A percentile compares a stretch with the other conserved stretches of the same genome.
phyloP scores from a whole-genome alignment of 2,797 vertebrate species.

The Sebastolobus altivelis region DNA sequence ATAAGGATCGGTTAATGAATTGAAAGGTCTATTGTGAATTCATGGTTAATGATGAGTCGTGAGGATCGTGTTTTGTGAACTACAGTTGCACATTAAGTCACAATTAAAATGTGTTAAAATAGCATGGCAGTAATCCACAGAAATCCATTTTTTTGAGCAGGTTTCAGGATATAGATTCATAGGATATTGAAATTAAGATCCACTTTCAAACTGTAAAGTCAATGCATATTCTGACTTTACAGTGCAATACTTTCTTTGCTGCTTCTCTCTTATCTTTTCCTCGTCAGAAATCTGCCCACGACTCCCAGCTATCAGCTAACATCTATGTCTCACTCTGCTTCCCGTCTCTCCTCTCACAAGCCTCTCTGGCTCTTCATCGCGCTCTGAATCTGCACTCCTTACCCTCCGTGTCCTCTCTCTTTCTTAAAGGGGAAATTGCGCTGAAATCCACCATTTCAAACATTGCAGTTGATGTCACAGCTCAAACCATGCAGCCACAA shows the following conservation, averaged over 20 bases:
- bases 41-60: background rate
- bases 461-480: background rate
- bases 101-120: background rate
- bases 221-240: background rate
- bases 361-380: conserved; percentile 12
- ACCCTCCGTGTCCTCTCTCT: conserved; percentile 17
- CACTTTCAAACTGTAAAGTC: background rate
- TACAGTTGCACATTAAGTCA: background rate
- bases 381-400: conserved; percentile 29
- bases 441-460: conserved; percentile 1
- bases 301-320: conserved; percentile 11
- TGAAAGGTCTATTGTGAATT: background rate
- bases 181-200: background rate
- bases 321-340: conserved; percentile 16
- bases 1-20: background rate
- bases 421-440: conserved; percentile 32
- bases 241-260: background rate
- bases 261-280: background rate
- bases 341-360: background rate
- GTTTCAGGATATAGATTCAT: background rate
- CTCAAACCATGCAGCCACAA: background rate
- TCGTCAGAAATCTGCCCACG: background rate
- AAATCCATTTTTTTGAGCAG: background rate
- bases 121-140: background rate
- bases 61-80: background rate